Percentiles rank a stretch among this genome's conserved stretches.
Conservation (phyloP, 2,797 vertebrate genomes). For the Halcyon leucocephala region DNA sequence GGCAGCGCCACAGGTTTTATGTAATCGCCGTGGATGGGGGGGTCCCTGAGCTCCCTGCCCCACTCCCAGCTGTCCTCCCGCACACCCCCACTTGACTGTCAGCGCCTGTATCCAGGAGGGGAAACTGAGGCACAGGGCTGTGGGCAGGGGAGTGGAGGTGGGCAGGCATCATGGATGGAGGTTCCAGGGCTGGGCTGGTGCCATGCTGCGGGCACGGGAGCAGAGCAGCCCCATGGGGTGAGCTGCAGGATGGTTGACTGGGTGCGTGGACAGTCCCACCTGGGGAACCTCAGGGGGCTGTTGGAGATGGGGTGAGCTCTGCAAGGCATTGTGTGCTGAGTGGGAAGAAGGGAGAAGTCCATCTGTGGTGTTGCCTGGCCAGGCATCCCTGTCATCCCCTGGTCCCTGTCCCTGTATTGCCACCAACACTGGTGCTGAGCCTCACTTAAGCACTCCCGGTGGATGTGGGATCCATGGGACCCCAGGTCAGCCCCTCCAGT, state of each 20-base stretch:
- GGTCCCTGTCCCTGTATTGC: not conserved
- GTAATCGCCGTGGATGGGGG: not conserved
- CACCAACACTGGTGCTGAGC: not conserved
- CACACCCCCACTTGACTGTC: not conserved
- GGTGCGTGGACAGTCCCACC: rapidly evolving
- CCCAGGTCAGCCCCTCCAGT: not conserved
- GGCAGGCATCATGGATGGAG: rapidly evolving
- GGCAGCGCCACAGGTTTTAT: not conserved
- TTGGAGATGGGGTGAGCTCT: not conserved
- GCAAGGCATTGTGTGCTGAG: not conserved
- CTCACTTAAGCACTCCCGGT: not conserved
- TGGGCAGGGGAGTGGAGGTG: not conserved
- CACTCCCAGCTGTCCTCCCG: not conserved
- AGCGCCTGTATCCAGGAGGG: rapidly evolving
- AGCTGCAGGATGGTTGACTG: not conserved
- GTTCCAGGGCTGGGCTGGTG: not conserved
- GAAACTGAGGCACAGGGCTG: not conserved
- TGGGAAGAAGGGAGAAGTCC: not conserved
- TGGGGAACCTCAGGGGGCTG: not conserved
- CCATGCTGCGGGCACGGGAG: not conserved
- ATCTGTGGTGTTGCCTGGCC: not conserved
- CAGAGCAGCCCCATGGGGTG: rapidly evolving
- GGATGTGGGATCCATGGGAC: not conserved
- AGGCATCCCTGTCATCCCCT: not conserved
- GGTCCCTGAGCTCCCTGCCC: not conserved